Evolutionary conservation across 1,140 invertebrate species (phyloP).

Genomic region (Zaprionus taronus): DNA sequence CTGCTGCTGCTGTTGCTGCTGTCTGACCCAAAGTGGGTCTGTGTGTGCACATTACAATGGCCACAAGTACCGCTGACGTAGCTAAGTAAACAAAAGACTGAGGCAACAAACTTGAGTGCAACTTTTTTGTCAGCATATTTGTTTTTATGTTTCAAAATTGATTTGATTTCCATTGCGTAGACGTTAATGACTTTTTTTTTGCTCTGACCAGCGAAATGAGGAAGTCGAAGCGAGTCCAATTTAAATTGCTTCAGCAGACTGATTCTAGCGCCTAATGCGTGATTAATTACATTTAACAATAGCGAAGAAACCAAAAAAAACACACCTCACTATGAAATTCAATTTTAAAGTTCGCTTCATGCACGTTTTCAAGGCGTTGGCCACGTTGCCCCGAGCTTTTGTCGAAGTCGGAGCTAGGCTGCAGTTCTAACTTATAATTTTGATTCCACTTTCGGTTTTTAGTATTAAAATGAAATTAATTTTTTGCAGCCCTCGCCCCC

Average conservation of each 20-base stretch:
- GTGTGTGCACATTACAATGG: conserved; percentile 65
- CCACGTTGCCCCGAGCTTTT: conserved; percentile 20
- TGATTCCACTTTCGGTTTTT: conserved; percentile 63
- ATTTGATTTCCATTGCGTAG: conserved; percentile 4
- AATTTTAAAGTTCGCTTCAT: conserved; percentile 49
- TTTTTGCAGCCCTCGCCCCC: conserved; percentile 17
- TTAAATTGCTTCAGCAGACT: conserved; percentile 47
- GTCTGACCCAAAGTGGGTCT: conserved; percentile 46
- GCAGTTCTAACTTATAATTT: conserved; percentile 62
- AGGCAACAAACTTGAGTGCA: conserved; percentile 31
- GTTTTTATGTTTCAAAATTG: conserved; percentile 3
- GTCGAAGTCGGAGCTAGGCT: conserved; percentile 41
- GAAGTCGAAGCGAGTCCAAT: conserved; percentile 59
- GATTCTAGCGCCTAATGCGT: conserved; percentile 56
- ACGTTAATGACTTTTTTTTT: conserved; percentile 40
- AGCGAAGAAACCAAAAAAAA: conserved; percentile 5
- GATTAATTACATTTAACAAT: conserved; percentile 72
- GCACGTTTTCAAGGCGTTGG: conserved; percentile 64
- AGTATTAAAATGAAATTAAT: conserved; percentile 73
- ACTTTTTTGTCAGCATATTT: conserved; percentile 3
- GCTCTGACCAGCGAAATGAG: conserved; percentile 21
- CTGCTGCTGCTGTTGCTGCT: conserved; percentile 12
- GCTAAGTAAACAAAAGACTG: conserved; percentile 40
- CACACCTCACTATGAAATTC: conserved; percentile 59
- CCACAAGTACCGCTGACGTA: conserved; percentile 38